Evolutionary conservation across 2,888 invertebrate species (phyloP), one percentile per base, ranked within the genome.

Genomic region (Drosophila merina): DNA sequence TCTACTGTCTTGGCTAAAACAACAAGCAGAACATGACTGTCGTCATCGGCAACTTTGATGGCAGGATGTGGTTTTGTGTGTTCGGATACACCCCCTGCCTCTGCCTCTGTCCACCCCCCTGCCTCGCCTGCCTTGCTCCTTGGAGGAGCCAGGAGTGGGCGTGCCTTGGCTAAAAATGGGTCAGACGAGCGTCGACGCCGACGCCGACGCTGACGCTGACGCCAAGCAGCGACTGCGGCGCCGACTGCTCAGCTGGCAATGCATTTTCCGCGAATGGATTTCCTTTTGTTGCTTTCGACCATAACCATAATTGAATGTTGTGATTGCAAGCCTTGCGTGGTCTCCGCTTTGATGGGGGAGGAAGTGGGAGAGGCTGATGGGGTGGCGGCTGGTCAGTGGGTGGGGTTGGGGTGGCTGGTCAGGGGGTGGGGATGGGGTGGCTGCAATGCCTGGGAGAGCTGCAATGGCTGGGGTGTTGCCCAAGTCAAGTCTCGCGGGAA

Each of bases 231-330:
- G 42, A 36, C 38, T 48, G 63, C 59, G 63, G 51, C 66, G 38
- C 57, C 60, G 9, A 7, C 38, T 8, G 55, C 42, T 14, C 20
- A 42, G 42, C 20, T 42, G 59, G 38, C 47, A 49, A 33, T 75
- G 70, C 83, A 82, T 54, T 67, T 64, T 59, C 66, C 50, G 47
- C 51, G 60, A 48, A 33, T 60, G 48, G 60, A 51, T 58, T 50
- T 76, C 44, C 28, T 50, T 56, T 33, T 57, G 60, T 52, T 64
- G 54, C 47, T 64, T 36, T 26, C 57, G 57, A 26, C 57, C 77
- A 60, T 71, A 76, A 52, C 59, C 52, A 74, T 83, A 79, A 80
- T 79, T 79, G 81, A 79, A 72, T 77, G 81, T 71, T 79, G 70
- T 79, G 79, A 80, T 81, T 81, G 81, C 28, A 25, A 36, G 20